Evolutionary conservation across 2,797 vertebrate species (phyloP), one percentile per base, ranked within the genome.

Genomic region (Myotis daubentonii): DNA sequence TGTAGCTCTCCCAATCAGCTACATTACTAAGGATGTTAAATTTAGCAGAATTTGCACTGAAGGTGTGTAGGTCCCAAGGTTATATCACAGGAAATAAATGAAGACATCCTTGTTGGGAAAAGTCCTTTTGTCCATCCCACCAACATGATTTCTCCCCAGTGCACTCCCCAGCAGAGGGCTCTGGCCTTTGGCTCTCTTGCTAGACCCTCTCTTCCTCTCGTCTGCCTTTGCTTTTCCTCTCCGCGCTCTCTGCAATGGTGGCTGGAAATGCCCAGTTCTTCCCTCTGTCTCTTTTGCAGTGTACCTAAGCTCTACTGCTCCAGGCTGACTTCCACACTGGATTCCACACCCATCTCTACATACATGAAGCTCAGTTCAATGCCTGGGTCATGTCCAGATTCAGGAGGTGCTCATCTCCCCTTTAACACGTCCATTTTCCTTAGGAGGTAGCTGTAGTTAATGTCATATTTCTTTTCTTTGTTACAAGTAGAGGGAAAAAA

Each of bases 391-490:
- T n/a, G 8, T 20, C 75, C 47, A 60, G 57, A 10, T 62, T 76
- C 65, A 85, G 36, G n/a, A 49, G 44, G 38, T 87, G 89, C 28
- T 76, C 41, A 12, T 68, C 12, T 75, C 25, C 30, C 53, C 3
- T 91, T 85, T 78, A 87, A 62, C 17, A 38, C 4, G 62, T 23
- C 23, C 38, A 76, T 68, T 41, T 90, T 94, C 70, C 47, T 86
- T 89, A 72, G 80, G 62, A 60, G 87, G 60, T 22, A 94, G 33
- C 44, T 53, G 2, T 53, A 72, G 28, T 60, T 86, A 91, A 93
- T 72, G 44, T 41, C 49, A 91, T 22, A 51, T 87, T 89, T 80
- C 60, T 90, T 90, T 88, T 81, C 47, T 93, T 95, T 82, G 76
- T 89, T 94, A 68, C 3, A 62, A 62, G 22, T 57, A 87, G 49